Percentiles rank a stretch among this genome's conserved stretches.
These are phyloP conservation scores for Equus quagga DNA, from an alignment of 2,113 vertebrate genomes.

Conservation along the genomic window DNA sequence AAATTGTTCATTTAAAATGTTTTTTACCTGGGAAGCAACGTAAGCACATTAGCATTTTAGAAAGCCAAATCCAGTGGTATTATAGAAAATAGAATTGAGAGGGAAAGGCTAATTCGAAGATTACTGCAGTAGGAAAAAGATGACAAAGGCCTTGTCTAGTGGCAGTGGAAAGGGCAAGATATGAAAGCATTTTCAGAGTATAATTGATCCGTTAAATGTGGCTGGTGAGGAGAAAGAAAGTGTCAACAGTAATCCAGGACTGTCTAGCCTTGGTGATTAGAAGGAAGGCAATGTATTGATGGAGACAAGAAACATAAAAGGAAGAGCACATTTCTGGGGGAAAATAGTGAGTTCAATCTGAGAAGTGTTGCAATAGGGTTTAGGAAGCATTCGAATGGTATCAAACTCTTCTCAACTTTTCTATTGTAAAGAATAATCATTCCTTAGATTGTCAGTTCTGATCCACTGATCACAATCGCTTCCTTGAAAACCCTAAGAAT, in stretches of 20 bases:
- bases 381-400: background rate
- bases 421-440: background rate
- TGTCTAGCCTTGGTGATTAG: background rate
- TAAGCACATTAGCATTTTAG: background rate
- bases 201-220: background rate
- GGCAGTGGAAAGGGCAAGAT: background rate
- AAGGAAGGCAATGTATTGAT: background rate
- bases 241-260: background rate
- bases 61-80: background rate
- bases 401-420: background rate
- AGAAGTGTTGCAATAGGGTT: background rate
- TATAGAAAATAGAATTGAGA: background rate
- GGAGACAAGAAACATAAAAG: slow-evolving; percentile 4
- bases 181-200: background rate
- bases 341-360: slow-evolving; percentile 3
- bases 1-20: background rate
- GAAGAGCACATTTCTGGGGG: background rate
- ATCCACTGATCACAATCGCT: background rate
- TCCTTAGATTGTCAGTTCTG: background rate
- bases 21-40: background rate
- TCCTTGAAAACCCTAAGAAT: background rate
- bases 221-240: background rate
- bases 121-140: background rate
- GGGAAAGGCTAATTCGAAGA: background rate
- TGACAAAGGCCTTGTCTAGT: background rate